Base-by-base conservation (phyloP, 1,140 invertebrate genomes). In the Pseudomyrmex cubaensis region DNA sequence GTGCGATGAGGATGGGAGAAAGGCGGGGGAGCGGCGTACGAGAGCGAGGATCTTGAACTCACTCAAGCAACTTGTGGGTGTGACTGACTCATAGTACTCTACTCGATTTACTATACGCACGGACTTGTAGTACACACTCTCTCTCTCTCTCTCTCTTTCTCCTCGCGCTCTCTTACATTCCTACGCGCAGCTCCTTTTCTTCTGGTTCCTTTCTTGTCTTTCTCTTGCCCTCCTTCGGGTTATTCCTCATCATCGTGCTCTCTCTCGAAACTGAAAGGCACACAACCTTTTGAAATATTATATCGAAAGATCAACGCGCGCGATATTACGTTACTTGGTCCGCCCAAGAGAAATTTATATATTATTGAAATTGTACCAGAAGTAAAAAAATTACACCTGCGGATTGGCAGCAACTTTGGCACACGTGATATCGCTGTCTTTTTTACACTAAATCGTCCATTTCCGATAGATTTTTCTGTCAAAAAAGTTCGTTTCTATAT, bases 51-150 rank as follows among this genome's bases (percentile, higher is more conserved):
- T 93, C 91, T 94, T 93, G 93, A 94, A 94, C 91, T 91, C 92
- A 93, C 35, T 35, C 91, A 91, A 93, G 90, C 89, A 80, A 89
- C 86, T 91, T 88, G 90, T 92, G 92, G 89, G 92, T 93, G 93
- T 93, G 93, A 94, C 93, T 94, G 92, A 94, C 92, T 94, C 93
- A 93, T 94, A 94, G 91, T 94, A 94, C 92, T 94, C 93, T 91
- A 93, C 91, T 90, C 92, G 91, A 93, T 92, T 93, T 93, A 93
- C 92, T 93, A 93, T 93, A 93, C 90, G 90, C 89, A 90, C 87
- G 90, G 77, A 80, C 78, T 90, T 82, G 89, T 93, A 93, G 91
- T 93, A 93, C 74, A 20, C 20, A 20, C 20, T 61, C 17, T 13
- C 20, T 64, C 73, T 69, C 46, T 62, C 69, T 12, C 61, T 1